phyloP scores from a whole-genome alignment of 1,140 invertebrate species.

The Tribolium castaneum region DNA sequence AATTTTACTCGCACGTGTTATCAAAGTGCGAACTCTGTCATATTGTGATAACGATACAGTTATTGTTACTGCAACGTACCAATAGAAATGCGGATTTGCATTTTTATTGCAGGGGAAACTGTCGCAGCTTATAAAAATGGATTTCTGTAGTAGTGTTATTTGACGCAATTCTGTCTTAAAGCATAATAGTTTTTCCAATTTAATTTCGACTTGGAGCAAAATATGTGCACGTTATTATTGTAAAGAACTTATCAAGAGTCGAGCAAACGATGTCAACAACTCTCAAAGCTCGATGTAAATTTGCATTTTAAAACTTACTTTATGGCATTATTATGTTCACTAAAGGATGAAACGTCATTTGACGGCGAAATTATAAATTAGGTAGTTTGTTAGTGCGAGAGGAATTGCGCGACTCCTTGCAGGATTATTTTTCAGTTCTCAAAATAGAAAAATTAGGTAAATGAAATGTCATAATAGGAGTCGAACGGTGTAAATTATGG shows the following conservation, averaged over 20 bases:
- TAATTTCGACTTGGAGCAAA: not conserved
- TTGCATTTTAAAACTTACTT: not conserved
- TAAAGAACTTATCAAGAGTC: not conserved
- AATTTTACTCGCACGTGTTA: not conserved
- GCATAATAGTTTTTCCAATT: too few species aligned
- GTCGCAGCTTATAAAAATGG: not conserved
- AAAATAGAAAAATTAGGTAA: not conserved
- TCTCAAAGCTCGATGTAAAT: not conserved
- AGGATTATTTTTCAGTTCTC: not conserved
- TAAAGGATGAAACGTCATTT: not conserved
- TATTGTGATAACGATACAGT: not conserved
- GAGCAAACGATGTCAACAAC: not conserved
- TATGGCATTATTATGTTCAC: not conserved
- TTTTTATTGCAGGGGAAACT: not conserved
- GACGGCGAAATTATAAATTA: not conserved
- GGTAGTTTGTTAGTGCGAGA: too few species aligned
- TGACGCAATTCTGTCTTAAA: too few species aligned
- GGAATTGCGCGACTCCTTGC: too few species aligned
- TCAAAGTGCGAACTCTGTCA: not conserved
- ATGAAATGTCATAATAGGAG: not conserved
- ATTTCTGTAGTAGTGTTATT: too few species aligned
- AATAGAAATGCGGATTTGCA: not conserved
- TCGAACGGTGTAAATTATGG: not conserved
- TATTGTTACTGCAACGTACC: not conserved
- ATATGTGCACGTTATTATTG: not conserved